These are phyloP conservation scores for Pachypeltis micranthus DNA, from an alignment of 1,140 invertebrate genomes.

Conservation along the genomic window DNA sequence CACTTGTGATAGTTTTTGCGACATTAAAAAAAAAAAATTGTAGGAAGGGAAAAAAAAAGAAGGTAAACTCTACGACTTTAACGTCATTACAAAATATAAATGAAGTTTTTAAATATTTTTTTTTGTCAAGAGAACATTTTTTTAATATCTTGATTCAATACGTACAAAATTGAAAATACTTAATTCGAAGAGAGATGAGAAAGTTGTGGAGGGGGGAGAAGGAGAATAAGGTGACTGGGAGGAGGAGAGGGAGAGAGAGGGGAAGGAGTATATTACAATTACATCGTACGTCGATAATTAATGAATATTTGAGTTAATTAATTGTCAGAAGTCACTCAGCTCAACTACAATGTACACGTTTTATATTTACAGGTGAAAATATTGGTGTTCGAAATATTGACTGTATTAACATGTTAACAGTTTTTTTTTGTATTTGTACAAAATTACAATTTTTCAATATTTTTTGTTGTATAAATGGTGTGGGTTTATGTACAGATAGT, in stretches of 20 bases:
- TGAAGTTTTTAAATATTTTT: no score
- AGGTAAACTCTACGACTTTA: no score
- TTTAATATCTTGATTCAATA: neutral
- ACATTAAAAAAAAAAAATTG: neutral
- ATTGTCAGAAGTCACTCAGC: conserved; percentile 13
- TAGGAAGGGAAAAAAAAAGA: no score
- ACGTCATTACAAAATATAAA: no score
- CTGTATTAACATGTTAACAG: neutral
- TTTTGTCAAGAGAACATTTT: neutral
- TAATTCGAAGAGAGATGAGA: neutral
- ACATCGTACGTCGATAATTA: neutral
- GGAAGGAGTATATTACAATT: neutral
- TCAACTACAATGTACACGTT: neutral
- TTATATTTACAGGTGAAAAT: neutral
- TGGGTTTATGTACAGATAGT: neutral
- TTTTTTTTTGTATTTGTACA: neutral
- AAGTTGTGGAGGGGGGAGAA: neutral
- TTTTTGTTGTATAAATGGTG: neutral
- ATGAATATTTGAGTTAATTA: neutral
- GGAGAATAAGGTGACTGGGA: neutral
- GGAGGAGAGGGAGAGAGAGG: neutral
- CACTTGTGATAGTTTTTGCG: neutral
- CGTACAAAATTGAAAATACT: neutral
- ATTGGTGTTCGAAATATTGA: neutral
- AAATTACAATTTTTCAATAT: neutral